phyloP scores from a whole-genome alignment of 2,888 invertebrate genomes.

The Linyphia triangularis region DNA sequence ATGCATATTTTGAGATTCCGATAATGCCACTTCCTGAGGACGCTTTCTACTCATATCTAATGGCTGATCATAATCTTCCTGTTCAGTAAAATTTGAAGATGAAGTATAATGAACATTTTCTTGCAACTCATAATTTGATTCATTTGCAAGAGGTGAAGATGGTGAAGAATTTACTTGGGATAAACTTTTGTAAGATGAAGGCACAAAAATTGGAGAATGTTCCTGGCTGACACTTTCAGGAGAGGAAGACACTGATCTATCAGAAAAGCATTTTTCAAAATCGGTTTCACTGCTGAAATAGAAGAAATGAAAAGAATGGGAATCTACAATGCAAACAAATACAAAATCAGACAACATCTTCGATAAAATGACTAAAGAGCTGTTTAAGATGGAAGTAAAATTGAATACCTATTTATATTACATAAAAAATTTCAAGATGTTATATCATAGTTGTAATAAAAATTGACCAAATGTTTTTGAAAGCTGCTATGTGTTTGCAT shows the following conservation, averaged over 20 bases:
- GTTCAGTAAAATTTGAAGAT: slow-evolving; percentile 11
- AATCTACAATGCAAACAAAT: too few relatives aligned
- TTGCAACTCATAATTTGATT: slow-evolving; percentile 40
- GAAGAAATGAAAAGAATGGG: too few relatives aligned
- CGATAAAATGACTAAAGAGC: too few relatives aligned
- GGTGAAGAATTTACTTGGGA: slow-evolving; percentile 33
- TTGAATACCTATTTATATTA: too few relatives aligned
- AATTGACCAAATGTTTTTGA: too few relatives aligned
- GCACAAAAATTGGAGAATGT: slow-evolving; percentile 50
- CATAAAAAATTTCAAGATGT: too few relatives aligned
- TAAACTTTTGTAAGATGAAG: slow-evolving; percentile 24
- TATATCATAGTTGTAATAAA: too few relatives aligned
- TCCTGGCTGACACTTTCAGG: slow-evolving; percentile 67
- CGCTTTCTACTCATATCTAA: slow-evolving; percentile 77
- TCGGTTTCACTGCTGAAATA: slow-evolving; percentile 63
- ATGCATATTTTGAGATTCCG: slow-evolving; percentile 18
- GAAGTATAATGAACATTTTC: slow-evolving; percentile 34
- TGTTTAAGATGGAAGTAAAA: too few relatives aligned
- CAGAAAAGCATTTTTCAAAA: slow-evolving; percentile 61
- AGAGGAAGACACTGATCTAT: slow-evolving; percentile 69
- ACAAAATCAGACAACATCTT: too few relatives aligned
- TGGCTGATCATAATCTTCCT: slow-evolving; percentile 75
- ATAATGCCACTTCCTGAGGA: slow-evolving; percentile 23
- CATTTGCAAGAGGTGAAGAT: slow-evolving; percentile 51
- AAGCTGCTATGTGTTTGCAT: too few relatives aligned